These are phyloP conservation scores for Delphinapterus leucas DNA, from an alignment of 2,113 vertebrate species.

Conservation along the genomic window DNA sequence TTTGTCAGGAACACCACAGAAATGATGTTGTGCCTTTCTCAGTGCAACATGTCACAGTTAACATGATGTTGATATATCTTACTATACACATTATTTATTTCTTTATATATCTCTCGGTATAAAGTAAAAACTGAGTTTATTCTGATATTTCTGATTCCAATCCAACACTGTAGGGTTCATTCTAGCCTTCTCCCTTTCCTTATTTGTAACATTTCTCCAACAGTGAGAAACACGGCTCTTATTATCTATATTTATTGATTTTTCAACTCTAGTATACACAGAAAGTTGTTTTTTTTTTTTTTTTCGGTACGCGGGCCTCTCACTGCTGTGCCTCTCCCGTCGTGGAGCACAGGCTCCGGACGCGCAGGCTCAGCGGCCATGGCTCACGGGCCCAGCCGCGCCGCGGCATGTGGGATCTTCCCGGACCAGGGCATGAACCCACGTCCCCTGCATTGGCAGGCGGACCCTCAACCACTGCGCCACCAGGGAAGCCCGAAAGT, in stretches of 20 bases:
- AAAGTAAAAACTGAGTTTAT: neutral
- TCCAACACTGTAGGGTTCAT: neutral
- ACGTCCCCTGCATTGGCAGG: no score
- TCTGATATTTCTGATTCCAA: neutral
- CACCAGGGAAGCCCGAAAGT: no score
- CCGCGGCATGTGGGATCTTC: no score
- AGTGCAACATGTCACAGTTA: neutral
- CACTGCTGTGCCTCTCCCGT: no score
- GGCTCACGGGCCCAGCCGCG: no score
- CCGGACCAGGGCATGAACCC: no score
- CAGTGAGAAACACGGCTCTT: neutral
- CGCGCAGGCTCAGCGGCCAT: no score
- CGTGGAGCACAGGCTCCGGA: no score
- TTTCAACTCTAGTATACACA: neutral
- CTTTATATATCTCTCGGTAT: neutral
- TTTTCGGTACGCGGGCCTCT: no score
- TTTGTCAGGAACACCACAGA: neutral
- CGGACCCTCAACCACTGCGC: no score
- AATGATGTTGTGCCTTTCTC: neutral
- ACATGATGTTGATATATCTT: neutral
- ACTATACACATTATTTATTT: neutral
- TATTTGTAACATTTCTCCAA: neutral
- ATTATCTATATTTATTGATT: neutral
- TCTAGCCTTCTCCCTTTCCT: neutral
- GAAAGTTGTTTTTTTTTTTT: neutral